A percentile compares a stretch with the other conserved stretches of the same genome.
Conservation (phyloP, 92 coral and sea anemone genomes). For the Heliopora coerulea region DNA sequence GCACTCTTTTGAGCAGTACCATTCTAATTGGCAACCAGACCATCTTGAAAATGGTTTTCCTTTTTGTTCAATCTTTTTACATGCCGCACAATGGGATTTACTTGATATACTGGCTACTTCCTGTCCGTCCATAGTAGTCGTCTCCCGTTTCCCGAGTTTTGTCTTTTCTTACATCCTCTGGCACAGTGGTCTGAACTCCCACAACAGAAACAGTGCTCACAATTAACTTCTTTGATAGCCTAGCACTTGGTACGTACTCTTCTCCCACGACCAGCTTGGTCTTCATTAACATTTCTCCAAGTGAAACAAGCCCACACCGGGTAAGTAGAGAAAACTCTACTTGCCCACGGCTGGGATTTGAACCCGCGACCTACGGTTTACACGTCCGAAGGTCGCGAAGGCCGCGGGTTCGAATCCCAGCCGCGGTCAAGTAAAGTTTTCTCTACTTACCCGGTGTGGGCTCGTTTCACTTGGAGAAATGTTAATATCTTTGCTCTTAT, state of each 20-base stretch:
- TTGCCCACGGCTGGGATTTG: too few species aligned
- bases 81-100: slow-evolving; percentile 37
- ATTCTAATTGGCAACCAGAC: slow-evolving; percentile 42
- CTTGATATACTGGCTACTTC: slow-evolving; percentile 38
- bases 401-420: too few species aligned
- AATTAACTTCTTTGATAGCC: slow-evolving; percentile 42
- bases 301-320: too few species aligned
- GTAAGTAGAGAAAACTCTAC: too few species aligned
- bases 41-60: slow-evolving; percentile 35
- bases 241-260: slow-evolving; percentile 33
- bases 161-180: slow-evolving; percentile 45
- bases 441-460: too few species aligned
- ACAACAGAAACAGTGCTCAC: slow-evolving; percentile 62
- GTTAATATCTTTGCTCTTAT: too few species aligned
- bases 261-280: slow-evolving; percentile 22
- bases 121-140: slow-evolving; percentile 55
- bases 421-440: too few species aligned
- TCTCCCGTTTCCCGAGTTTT: slow-evolving; percentile 40
- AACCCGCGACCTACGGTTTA: too few species aligned
- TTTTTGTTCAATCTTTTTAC: slow-evolving; percentile 16
- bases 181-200: slow-evolving; percentile 51
- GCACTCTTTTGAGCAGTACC: slow-evolving; percentile 51
- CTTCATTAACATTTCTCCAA: too few species aligned
- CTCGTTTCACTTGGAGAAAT: too few species aligned
- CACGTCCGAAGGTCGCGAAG: too few species aligned